Percentiles rank a stretch among this genome's conserved stretches.
These are phyloP conservation scores for Microtus richardsoni DNA, from an alignment of 2,113 vertebrate genomes.

Conservation along the genomic window DNA sequence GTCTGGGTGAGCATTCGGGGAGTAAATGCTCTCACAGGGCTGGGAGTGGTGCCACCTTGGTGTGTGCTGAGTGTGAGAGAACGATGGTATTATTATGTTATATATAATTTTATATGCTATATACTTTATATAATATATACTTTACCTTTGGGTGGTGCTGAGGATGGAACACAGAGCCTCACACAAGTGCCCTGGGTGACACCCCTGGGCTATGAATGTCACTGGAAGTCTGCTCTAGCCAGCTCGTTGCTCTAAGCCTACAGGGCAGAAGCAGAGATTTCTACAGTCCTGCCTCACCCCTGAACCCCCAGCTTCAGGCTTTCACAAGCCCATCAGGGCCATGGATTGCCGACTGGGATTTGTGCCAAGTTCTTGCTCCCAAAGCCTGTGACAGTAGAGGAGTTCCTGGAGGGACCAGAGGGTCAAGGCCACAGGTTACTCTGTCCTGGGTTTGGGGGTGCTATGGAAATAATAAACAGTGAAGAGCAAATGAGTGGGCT, in stretches of 20 bases:
- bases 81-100: neutral
- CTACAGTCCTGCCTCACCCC: neutral
- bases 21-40: neutral
- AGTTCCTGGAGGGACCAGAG: neutral
- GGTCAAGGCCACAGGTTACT: neutral
- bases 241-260: neutral
- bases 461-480: neutral
- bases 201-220: too few species aligned
- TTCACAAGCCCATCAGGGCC: neutral
- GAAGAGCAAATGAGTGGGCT: neutral
- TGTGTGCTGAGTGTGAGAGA: too few species aligned
- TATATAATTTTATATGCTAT: neutral
- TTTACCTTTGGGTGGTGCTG: neutral
- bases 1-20: neutral
- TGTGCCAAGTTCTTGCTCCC: neutral
- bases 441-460: neutral
- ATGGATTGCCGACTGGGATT: neutral
- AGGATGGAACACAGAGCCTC: neutral
- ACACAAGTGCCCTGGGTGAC: neutral
- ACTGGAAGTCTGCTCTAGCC: neutral
- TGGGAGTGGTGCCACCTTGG: accelerated
- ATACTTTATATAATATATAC: neutral
- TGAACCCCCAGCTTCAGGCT: neutral
- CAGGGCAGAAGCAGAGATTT: neutral
- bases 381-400: neutral